Conservation (phyloP, 1,140 invertebrate species). For the Heliconius hewitsoni region DNA sequence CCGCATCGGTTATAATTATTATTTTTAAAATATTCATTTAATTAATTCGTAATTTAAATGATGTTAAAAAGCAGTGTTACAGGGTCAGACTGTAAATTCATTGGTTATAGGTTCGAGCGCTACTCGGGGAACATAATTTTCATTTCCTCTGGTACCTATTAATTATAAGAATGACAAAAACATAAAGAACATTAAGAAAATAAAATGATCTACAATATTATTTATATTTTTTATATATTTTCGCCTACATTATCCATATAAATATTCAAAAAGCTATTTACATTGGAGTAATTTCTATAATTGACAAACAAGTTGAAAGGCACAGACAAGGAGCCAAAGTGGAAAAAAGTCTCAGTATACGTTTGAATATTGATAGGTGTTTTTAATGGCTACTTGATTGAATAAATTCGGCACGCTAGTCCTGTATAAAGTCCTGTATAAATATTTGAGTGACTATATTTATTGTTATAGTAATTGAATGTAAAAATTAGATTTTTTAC, state of each 20-base stretch:
- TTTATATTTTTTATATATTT: no score
- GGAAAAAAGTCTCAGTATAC: conserved; percentile 27
- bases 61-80: no score
- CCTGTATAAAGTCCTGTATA: conserved; percentile 8
- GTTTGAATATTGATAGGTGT: conserved; percentile 29
- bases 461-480: conserved; percentile 1
- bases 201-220: no score
- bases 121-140: no score
- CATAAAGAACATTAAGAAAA: no score
- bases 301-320: conserved; percentile 5
- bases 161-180: no score
- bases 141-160: no score
- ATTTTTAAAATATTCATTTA: no score
- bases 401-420: conserved; percentile 21
- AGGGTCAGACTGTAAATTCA: no score
- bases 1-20: no score
- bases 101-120: no score
- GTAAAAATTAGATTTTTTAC: not conserved
- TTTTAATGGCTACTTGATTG: conserved; percentile 18
- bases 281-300: not conserved
- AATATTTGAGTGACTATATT: not conserved
- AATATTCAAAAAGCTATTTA: not conserved
- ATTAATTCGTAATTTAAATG: no score
- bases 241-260: not conserved
- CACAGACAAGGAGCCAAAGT: conserved; percentile 18